Percentiles rank a stretch among this genome's conserved stretches.
These are phyloP conservation scores for Papilio polytes DNA, from an alignment of 1,140 invertebrate species.

Conservation along the genomic window DNA sequence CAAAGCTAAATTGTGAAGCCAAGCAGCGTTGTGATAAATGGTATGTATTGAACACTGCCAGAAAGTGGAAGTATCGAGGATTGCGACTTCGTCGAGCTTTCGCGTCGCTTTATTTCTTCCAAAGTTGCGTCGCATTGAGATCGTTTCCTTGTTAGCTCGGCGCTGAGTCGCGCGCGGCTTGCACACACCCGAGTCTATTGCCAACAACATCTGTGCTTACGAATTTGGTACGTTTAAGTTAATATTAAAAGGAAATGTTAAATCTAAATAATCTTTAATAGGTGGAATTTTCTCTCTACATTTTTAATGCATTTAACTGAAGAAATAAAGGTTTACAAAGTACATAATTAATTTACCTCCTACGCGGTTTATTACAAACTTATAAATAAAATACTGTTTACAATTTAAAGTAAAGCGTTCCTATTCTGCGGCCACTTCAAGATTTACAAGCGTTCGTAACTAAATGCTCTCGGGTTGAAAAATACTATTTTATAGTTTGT, in stretches of 20 bases:
- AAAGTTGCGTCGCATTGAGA: neutral
- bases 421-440: neutral
- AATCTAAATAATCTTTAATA: neutral
- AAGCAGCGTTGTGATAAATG: neutral
- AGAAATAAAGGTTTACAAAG: too few relatives aligned
- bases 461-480: neutral
- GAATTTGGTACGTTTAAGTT: neutral
- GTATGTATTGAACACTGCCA: neutral
- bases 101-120: constrained; percentile 5
- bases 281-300: neutral
- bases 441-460: neutral
- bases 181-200: neutral
- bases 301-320: neutral
- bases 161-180: neutral
- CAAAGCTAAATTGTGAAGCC: neutral
- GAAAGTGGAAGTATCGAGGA: neutral
- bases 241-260: neutral
- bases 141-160: neutral
- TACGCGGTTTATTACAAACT: neutral
- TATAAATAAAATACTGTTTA: neutral
- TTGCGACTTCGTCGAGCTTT: neutral
- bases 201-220: neutral
- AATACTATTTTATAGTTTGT: constrained; percentile 6
- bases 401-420: neutral
- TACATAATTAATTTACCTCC: neutral